Conservation (phyloP, 2,113 vertebrate species). For the Tapirus terrestris region DNA sequence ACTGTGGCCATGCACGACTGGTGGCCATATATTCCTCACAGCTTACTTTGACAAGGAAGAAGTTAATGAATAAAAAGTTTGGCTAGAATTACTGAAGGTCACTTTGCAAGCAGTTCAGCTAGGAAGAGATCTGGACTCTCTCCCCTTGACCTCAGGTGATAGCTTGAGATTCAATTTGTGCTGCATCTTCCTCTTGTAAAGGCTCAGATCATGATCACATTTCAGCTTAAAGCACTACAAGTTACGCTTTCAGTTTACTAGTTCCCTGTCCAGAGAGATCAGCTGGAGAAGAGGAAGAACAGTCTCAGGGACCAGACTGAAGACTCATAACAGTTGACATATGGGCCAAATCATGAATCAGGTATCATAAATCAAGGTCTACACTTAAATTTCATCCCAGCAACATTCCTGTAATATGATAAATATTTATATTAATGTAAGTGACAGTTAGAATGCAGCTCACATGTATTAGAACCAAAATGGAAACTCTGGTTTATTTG, state of each 20-base stretch:
- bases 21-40: not conserved
- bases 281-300: not conserved
- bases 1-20: not conserved
- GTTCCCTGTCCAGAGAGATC: not conserved
- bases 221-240: not conserved
- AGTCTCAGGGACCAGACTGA: not conserved
- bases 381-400: not conserved
- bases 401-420: not conserved
- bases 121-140: not conserved
- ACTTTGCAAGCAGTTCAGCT: not conserved
- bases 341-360: not conserved
- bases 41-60: not conserved
- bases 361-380: not conserved
- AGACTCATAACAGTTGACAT: not conserved
- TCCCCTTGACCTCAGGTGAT: not conserved
- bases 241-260: not conserved
- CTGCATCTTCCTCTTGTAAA: not conserved
- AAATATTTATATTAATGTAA: not conserved
- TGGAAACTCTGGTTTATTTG: not conserved
- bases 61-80: conserved; percentile 36
- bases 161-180: not conserved
- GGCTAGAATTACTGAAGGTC: conserved; percentile 3
- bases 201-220: not conserved
- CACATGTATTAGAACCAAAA: not conserved
- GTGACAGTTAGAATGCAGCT: not conserved